Evolutionary conservation across 2,113 vertebrate species (phyloP).

Genomic region (Chroicocephalus ridibundus): DNA sequence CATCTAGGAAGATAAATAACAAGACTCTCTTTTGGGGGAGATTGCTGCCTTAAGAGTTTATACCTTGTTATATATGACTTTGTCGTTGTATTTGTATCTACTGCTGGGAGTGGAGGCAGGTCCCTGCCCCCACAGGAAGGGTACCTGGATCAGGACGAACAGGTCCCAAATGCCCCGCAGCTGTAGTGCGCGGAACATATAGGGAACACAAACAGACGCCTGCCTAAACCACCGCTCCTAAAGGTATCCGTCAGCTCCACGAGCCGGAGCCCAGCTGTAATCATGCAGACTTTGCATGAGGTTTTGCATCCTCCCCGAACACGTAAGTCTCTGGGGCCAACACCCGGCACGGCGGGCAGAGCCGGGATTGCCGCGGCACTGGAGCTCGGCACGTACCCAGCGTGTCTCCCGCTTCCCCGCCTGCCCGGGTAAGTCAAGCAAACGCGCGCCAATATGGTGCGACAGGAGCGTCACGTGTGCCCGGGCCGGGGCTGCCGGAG

Average conservation of each 20-base stretch:
- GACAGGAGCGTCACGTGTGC: neutral
- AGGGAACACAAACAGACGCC: neutral
- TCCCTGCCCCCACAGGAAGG: neutral
- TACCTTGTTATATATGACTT: rapidly evolving
- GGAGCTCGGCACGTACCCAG: neutral
- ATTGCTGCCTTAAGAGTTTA: neutral
- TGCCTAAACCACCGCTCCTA: neutral
- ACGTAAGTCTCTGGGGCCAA: neutral
- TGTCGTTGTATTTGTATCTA: neutral
- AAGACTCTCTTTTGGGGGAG: neutral
- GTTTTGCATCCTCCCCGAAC: neutral
- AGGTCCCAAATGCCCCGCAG: neutral
- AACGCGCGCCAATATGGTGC: neutral
- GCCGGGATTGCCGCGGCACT: rapidly evolving
- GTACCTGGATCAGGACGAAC: neutral
- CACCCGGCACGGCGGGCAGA: neutral
- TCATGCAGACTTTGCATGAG: neutral
- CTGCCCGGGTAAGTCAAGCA: neutral
- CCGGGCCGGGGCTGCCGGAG: neutral
- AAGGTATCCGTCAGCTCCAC: neutral
- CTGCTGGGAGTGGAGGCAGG: neutral
- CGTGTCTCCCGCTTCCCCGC: rapidly evolving
- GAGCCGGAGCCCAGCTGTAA: rapidly evolving
- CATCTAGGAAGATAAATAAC: neutral
- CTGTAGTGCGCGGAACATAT: rapidly evolving